Percentiles rank a stretch among this genome's conserved stretches.
Conservation (phyloP, 2,113 vertebrate genomes). For the Hassar affinis region DNA sequence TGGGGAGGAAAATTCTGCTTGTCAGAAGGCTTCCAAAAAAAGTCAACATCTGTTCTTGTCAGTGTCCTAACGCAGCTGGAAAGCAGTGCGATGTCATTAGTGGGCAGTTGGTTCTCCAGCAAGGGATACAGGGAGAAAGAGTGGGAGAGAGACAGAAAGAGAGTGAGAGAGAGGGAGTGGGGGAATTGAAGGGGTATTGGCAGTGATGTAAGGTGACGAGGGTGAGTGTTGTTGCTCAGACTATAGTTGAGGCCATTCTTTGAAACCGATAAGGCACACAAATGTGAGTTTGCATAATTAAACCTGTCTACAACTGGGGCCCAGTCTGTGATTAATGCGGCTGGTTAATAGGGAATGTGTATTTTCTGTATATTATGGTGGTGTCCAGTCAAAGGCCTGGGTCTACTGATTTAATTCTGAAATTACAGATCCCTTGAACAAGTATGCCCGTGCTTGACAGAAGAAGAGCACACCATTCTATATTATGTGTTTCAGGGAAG, state of each 20-base stretch:
- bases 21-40: conserved; percentile 32
- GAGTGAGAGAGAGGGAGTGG: conserved; percentile 16
- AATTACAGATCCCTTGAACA: conserved; percentile 7
- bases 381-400: background rate
- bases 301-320: background rate
- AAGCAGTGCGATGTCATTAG: conserved; percentile 57
- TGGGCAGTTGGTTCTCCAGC: conserved; percentile 52
- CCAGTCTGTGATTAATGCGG: conserved; percentile 10
- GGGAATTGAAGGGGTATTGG: background rate
- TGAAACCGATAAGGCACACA: background rate
- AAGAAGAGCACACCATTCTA: conserved; percentile 22
- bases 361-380: conserved; percentile 3
- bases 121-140: conserved; percentile 39
- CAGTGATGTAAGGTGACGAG: conserved; percentile 17
- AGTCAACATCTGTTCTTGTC: conserved; percentile 60
- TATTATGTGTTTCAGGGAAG: conserved; percentile 40
- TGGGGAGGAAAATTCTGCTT: conserved; percentile 45
- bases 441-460: conserved; percentile 30
- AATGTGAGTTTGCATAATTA: conserved; percentile 6
- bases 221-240: conserved; percentile 3
- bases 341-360: background rate
- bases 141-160: background rate
- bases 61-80: conserved; percentile 57
- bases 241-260: conserved; percentile 18
- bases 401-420: conserved; percentile 15